Conservation (phyloP, 2,888 invertebrate genomes). For the Icerya purchasi region DNA sequence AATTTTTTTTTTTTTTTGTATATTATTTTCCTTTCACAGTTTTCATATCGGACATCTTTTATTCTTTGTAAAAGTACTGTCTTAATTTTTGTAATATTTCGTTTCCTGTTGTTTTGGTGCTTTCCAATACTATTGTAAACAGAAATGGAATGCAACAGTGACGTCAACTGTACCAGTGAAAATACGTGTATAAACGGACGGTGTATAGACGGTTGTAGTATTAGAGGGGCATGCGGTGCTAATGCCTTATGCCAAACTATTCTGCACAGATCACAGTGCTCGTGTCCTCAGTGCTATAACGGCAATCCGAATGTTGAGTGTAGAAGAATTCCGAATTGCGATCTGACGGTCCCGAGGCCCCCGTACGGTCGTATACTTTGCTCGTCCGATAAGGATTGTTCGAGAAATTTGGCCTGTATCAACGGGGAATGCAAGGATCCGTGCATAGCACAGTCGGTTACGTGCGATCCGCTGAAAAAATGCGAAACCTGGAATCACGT, state of each 20-base stretch:
- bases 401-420: conserved; percentile 13
- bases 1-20: not conserved
- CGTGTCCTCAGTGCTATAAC: conserved; percentile 68
- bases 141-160: conserved; percentile 70
- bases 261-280: conserved; percentile 64
- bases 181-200: conserved; percentile 76
- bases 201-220: conserved; percentile 75
- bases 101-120: not conserved
- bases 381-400: conserved; percentile 12
- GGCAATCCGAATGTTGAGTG: conserved; percentile 63
- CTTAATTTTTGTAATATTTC: conserved; percentile 8
- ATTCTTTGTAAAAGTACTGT: conserved; percentile 1
- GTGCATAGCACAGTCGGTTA: conserved; percentile 7
- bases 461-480: conserved; percentile 37
- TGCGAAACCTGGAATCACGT: conserved; percentile 70
- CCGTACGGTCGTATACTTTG: conserved; percentile 6
- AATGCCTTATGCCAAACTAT: conserved; percentile 73
- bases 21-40: conserved; percentile 12
- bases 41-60: not conserved
- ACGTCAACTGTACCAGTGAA: conserved; percentile 77
- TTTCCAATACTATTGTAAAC: conserved; percentile 3
- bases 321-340: conserved; percentile 24
- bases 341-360: conserved; percentile 1
- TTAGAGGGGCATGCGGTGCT: conserved; percentile 69
- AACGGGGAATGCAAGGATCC: conserved; percentile 15